Base-by-base conservation (phyloP, 2,888 invertebrate genomes). In the Oeneis ivallda region DNA sequence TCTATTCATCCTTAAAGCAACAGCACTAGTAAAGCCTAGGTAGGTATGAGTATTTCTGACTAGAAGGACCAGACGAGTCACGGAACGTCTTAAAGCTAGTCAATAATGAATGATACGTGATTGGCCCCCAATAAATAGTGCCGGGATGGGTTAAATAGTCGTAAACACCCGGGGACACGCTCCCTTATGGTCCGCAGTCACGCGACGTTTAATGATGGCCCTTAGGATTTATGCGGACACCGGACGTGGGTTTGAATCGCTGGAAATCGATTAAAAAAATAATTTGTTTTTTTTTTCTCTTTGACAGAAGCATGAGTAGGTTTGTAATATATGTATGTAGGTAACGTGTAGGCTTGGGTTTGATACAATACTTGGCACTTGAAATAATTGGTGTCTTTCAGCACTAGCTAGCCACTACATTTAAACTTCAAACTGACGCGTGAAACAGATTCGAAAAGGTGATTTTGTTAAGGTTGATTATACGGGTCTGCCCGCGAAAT, bases 141-240 rank as follows among this genome's bases (percentile, higher is more conserved):
- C 71, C 75, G 73, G 75, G 79, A 75, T 81, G 81, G 76, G 79
- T 80, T 82, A 85, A 89, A 86, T 79, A 81, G 80, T 76, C 75
- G 76, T 79, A 80, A 82, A 83, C 79, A 80, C 78, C 79, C 73
- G 79, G 72, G 79, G 87, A 89, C 87, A 85, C 78, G 85, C 81
- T 82, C 80, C 77, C 78, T 90, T 85, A 91, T 86, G 81, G 85
- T 72, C 71, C 69, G 62, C 64, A 84, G 86, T 84, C 90, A 91
- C 91, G 90, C 91, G 78, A 91, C 79, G 72, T 76, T 82, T 89
- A 90, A 89, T 89, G 87, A 88, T 86, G 84, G 19, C n/a, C 7
- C 41, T 26, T 32, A 32, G 43, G 37, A 61, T 61, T 61, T 61
- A 61, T 61, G 50, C 41, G 61, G 52, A 60, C 49, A n/a, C 15